Evolutionary conservation across 2,113 vertebrate genomes (phyloP).

Genomic region (Calyptommatus sinebrachiatus): DNA sequence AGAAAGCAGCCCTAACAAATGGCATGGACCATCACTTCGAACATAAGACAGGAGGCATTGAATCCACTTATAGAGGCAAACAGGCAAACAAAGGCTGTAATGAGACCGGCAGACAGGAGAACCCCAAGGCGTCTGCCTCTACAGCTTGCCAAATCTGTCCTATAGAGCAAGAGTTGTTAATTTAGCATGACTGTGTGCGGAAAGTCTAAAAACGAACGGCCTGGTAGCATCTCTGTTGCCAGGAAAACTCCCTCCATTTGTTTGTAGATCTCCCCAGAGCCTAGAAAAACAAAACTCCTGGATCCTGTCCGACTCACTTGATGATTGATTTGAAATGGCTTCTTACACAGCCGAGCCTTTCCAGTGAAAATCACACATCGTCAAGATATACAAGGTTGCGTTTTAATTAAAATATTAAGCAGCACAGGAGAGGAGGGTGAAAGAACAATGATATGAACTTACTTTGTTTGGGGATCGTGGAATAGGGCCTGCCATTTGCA

Average conservation of each 20-base stretch:
- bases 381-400: not conserved
- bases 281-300: constrained; percentile 10
- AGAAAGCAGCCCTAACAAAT: not conserved
- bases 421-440: not conserved
- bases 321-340: not conserved
- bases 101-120: not conserved
- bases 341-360: not conserved
- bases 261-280: not conserved
- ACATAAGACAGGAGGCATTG: not conserved
- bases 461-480: too few relatives aligned
- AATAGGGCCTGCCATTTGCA: too few relatives aligned
- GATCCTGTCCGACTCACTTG: not conserved
- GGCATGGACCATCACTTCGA: fast-evolving
- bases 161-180: constrained; percentile 5
- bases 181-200: constrained; percentile 27
- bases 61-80: not conserved
- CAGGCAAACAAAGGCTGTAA: not conserved
- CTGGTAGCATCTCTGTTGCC: not conserved
- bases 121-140: not conserved
- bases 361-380: constrained; percentile 4
- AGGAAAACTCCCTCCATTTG: not conserved
- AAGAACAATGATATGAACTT: too few relatives aligned
- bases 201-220: not conserved
- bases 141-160: not conserved
- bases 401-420: constrained; percentile 32